Conservation (phyloP, 92 coral and sea anemone genomes). For the Pocillopora grandis region DNA sequence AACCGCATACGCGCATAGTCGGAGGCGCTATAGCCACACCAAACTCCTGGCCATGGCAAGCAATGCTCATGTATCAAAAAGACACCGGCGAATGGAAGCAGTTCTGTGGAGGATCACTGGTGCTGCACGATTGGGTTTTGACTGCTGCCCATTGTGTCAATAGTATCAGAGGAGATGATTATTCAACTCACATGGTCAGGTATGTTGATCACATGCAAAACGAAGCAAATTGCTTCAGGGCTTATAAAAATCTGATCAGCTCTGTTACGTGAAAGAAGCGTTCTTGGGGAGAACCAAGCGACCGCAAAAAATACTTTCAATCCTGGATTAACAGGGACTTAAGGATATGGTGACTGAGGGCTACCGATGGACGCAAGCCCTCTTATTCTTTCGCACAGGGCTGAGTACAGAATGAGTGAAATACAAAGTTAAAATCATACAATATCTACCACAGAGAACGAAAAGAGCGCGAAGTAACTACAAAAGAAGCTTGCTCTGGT, state of each 20-base stretch:
- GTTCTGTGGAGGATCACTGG: constrained; percentile 91
- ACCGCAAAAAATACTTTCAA: too few species aligned
- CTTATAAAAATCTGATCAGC: background rate
- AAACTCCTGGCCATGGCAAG: constrained; percentile 97
- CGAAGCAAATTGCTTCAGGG: too few species aligned
- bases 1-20: constrained; percentile 71
- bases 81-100: constrained; percentile 61
- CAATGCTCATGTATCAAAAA: constrained; percentile 57
- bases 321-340: too few species aligned
- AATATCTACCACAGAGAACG: too few species aligned
- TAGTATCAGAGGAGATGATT: constrained; percentile 47
- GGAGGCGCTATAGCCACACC: constrained; percentile 73
- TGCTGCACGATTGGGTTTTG: constrained; percentile 69
- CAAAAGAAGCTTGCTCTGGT: too few species aligned
- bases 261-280: background rate
- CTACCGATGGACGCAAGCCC: too few species aligned
- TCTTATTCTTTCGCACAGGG: too few species aligned
- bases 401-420: too few species aligned
- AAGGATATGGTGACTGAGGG: too few species aligned
- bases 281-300: too few species aligned
- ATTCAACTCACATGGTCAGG: constrained; percentile 49
- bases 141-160: constrained; percentile 88
- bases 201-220: background rate
- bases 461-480: too few species aligned
- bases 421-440: too few species aligned